These are phyloP conservation scores for Gila orcuttii DNA, from an alignment of 2,113 vertebrate species.

Conservation along the genomic window DNA sequence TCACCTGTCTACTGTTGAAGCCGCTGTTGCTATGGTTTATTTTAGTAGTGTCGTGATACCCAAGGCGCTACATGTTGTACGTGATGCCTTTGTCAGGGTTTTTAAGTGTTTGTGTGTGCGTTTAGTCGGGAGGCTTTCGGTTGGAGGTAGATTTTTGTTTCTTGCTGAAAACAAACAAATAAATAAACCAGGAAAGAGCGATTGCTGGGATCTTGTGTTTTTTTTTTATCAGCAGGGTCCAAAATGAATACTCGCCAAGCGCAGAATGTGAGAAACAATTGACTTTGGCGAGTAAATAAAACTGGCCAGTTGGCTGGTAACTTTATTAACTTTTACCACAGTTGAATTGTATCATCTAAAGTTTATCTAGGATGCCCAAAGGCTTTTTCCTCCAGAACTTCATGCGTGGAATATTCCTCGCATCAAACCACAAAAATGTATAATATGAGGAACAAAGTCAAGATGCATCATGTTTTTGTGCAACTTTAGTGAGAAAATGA, in stretches of 20 bases:
- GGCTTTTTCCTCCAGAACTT: not conserved
- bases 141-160: slow-evolving; percentile 1
- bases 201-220: not conserved
- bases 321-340: slow-evolving; percentile 1
- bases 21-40: slow-evolving; percentile 42
- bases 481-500: not conserved
- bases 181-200: not conserved
- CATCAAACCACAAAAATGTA: not conserved
- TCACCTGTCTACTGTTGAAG: slow-evolving; percentile 58
- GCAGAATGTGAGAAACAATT: not conserved
- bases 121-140: not conserved
- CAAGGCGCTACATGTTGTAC: slow-evolving; percentile 45
- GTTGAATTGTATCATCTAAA: not conserved
- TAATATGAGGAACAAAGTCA: not conserved
- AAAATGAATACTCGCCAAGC: slow-evolving; percentile 18
- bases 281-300: slow-evolving; percentile 22
- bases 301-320: slow-evolving; percentile 6
- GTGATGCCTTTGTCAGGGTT: not conserved
- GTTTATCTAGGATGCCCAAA: not conserved
- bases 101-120: slow-evolving; percentile 31
- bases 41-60: slow-evolving; percentile 52
- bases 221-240: not conserved
- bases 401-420: not conserved
- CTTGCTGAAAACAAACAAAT: slow-evolving; percentile 20
- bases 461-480: not conserved